phyloP scores from a whole-genome alignment of 1,140 invertebrate species.

The Neodiprion lecontei region DNA sequence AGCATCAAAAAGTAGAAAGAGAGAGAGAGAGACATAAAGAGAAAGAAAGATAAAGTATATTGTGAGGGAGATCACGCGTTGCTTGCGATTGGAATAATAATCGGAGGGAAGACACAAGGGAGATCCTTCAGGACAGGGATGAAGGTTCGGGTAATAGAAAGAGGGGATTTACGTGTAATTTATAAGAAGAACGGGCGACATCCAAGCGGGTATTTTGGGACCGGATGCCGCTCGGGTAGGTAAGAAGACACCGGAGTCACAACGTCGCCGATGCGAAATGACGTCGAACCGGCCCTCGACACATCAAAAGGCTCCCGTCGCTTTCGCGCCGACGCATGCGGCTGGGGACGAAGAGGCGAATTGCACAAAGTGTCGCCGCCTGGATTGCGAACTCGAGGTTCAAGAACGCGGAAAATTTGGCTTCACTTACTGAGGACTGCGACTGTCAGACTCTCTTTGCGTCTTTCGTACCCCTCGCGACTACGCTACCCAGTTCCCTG shows the following conservation, averaged over 20 bases:
- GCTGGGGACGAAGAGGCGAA: conserved; percentile 24
- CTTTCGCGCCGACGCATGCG: neutral
- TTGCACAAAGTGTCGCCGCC: conserved; percentile 37
- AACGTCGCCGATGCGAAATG: conserved; percentile 1
- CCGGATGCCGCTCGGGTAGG: neutral
- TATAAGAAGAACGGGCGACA: neutral
- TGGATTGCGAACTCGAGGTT: conserved; percentile 45
- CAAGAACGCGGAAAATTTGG: conserved; percentile 47
- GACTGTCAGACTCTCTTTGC: neutral
- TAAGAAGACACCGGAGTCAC: neutral
- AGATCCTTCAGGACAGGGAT: too few relatives aligned
- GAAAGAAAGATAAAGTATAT: too few relatives aligned
- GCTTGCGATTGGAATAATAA: neutral
- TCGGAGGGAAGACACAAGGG: neutral
- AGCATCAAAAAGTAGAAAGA: too few relatives aligned
- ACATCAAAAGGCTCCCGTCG: conserved; percentile 32
- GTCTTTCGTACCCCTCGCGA: neutral
- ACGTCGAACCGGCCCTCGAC: conserved; percentile 16
- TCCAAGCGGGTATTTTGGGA: neutral
- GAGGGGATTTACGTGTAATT: too few relatives aligned
- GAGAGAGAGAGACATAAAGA: too few relatives aligned
- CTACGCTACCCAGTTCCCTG: conserved; percentile 6
- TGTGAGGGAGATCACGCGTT: neutral
- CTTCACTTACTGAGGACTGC: conserved; percentile 17
- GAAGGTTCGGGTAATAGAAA: too few relatives aligned